Percentiles rank a stretch among this genome's conserved stretches.
Evolutionary conservation across 1,140 invertebrate genomes (phyloP).

Genomic region (Drosophila leontia): DNA sequence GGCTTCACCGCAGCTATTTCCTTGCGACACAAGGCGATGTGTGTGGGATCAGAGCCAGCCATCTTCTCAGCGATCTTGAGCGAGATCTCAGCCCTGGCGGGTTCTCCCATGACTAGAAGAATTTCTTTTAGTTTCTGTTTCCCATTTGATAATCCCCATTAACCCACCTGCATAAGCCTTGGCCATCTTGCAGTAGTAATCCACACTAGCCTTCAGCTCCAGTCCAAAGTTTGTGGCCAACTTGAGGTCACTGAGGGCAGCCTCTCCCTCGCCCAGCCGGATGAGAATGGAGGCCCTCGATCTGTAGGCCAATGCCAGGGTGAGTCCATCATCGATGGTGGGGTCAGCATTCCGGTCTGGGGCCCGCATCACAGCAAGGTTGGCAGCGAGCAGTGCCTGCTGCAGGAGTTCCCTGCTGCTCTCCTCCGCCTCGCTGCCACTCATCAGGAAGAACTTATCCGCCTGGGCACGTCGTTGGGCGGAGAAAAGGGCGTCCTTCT

Average conservation of each 20-base stretch:
- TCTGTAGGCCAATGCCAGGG: conserved; percentile 87
- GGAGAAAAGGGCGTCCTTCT: conserved; percentile 85
- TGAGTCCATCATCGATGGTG: conserved; percentile 87
- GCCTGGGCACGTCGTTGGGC: conserved; percentile 85
- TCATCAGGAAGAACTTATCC: conserved; percentile 84
- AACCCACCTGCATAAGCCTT: conserved; percentile 87
- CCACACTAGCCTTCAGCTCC: conserved; percentile 86
- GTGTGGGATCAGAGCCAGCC: conserved; percentile 81
- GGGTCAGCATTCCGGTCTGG: conserved; percentile 86
- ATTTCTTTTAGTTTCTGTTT: too few relatives aligned
- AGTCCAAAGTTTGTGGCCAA: conserved; percentile 87
- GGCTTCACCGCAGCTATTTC: conserved; percentile 56
- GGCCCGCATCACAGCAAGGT: conserved; percentile 88
- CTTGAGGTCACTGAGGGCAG: conserved; percentile 88
- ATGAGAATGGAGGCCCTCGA: conserved; percentile 87
- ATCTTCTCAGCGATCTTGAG: conserved; percentile 87
- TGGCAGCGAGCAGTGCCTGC: conserved; percentile 87
- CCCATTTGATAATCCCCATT: background rate
- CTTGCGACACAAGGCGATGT: conserved; percentile 54
- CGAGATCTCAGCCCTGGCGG: conserved; percentile 86
- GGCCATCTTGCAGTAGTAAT: conserved; percentile 88
- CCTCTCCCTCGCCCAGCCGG: conserved; percentile 85
- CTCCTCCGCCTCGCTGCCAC: conserved; percentile 38
- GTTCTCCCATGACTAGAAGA: conserved; percentile 84
- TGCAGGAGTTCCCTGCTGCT: conserved; percentile 78